These are phyloP conservation scores for Aphodius granarius DNA, from an alignment of 2,888 invertebrate genomes.

Conservation along the genomic window DNA sequence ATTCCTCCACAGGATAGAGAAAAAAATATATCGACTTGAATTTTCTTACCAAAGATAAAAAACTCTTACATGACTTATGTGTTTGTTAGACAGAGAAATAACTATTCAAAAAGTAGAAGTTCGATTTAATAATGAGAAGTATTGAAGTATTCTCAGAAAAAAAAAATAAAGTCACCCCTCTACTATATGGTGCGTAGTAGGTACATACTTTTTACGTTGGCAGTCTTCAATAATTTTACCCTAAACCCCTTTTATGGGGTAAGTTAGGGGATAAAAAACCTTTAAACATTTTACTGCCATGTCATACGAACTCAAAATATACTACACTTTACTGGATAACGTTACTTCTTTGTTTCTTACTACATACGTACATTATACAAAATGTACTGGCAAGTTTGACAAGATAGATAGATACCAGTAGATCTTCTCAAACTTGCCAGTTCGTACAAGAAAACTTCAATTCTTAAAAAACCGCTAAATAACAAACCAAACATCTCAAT, in stretches of 20 bases:
- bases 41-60: neutral
- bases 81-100: neutral
- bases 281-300: neutral
- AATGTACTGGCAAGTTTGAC: neutral
- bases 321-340: neutral
- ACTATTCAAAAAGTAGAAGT: neutral
- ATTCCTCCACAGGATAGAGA: neutral
- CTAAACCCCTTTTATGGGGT: neutral
- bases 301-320: neutral
- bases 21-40: neutral
- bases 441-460: no score
- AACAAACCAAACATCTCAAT: no score
- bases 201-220: neutral
- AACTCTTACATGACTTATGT: neutral
- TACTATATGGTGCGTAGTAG: neutral
- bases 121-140: neutral
- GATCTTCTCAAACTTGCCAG: no score
- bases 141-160: neutral
- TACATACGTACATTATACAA: neutral
- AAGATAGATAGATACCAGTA: no score
- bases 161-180: neutral
- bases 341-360: no score
- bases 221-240: neutral
- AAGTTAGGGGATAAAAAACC: neutral
- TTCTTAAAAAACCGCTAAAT: no score